Percentiles rank a stretch among this genome's conserved stretches.
Evolutionary conservation across 2,113 vertebrate genomes (phyloP).

Genomic region (Brachypteracias leptosomus): DNA sequence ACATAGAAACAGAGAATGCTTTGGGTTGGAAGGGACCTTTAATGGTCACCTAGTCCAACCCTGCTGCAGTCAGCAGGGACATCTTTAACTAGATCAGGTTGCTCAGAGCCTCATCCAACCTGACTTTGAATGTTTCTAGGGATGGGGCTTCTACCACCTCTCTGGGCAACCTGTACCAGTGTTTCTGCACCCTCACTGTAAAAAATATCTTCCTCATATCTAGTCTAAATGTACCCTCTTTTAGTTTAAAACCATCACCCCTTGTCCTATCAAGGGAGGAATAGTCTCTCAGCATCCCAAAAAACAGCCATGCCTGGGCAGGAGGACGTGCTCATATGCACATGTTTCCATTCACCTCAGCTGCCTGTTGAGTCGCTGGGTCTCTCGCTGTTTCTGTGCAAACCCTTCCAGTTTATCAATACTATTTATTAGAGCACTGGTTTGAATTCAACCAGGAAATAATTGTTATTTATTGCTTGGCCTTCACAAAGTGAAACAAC

Average conservation of each 20-base stretch:
- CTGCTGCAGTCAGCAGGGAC: neutral
- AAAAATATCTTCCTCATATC: neutral
- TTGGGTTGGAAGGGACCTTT: neutral
- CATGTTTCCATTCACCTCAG: neutral
- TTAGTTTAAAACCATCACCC: neutral
- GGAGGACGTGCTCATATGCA: neutral
- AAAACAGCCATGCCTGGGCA: neutral
- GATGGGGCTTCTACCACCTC: neutral
- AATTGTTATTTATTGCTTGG: neutral
- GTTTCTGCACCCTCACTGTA: neutral
- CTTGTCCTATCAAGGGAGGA: neutral
- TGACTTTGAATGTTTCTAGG: neutral
- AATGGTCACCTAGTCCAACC: neutral
- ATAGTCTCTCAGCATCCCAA: neutral
- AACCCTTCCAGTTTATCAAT: neutral
- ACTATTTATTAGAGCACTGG: neutral
- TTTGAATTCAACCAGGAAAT: neutral
- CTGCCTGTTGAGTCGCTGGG: neutral
- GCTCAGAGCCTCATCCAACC: neutral
- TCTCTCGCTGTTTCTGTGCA: neutral
- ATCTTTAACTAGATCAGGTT: neutral
- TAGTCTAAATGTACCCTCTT: neutral
- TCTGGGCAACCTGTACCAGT: neutral
- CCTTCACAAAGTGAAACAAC: neutral
- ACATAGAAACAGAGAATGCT: neutral